Conservation (phyloP, 1,140 invertebrate species). For the Rhynchophorus ferrugineus region DNA sequence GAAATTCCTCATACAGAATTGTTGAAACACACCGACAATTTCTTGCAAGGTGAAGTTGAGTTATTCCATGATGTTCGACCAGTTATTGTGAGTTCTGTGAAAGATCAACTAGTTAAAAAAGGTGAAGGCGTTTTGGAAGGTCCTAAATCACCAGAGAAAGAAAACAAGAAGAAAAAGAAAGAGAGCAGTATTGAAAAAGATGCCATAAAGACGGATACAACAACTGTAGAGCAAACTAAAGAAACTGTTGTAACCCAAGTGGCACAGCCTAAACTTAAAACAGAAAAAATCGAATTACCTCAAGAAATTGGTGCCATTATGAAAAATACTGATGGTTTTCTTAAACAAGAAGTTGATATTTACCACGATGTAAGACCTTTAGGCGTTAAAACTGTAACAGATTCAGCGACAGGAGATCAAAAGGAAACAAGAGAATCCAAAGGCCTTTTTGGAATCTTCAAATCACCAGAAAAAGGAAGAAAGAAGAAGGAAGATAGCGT, state of each 20-base stretch:
- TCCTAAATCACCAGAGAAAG: too few species aligned
- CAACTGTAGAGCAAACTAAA: slow-evolving; percentile 22
- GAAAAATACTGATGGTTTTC: slow-evolving; percentile 14
- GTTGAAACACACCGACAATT: too few species aligned
- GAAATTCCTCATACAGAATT: too few species aligned
- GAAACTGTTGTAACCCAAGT: too few species aligned
- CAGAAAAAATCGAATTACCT: slow-evolving; percentile 3
- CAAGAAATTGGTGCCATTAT: slow-evolving; percentile 9
- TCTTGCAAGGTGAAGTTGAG: too few species aligned
- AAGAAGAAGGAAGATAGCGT: background rate
- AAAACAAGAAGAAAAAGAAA: background rate
- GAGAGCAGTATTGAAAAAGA: background rate
- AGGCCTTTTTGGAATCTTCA: slow-evolving; percentile 10
- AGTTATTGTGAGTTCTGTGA: too few species aligned
- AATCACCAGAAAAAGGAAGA: slow-evolving; percentile 3
- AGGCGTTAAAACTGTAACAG: slow-evolving; percentile 1
- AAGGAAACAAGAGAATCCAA: slow-evolving; percentile 7
- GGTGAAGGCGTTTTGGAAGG: too few species aligned
- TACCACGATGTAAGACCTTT: slow-evolving; percentile 21
- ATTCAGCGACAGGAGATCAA: background rate
- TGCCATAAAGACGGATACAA: background rate
- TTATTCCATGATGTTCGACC: too few species aligned
- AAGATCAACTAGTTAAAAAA: too few species aligned
- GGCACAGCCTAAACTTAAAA: slow-evolving; percentile 1
- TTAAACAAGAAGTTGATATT: slow-evolving; percentile 17